Base-by-base conservation (phyloP, 2,113 vertebrate genomes). In the Gyps fulvus region DNA sequence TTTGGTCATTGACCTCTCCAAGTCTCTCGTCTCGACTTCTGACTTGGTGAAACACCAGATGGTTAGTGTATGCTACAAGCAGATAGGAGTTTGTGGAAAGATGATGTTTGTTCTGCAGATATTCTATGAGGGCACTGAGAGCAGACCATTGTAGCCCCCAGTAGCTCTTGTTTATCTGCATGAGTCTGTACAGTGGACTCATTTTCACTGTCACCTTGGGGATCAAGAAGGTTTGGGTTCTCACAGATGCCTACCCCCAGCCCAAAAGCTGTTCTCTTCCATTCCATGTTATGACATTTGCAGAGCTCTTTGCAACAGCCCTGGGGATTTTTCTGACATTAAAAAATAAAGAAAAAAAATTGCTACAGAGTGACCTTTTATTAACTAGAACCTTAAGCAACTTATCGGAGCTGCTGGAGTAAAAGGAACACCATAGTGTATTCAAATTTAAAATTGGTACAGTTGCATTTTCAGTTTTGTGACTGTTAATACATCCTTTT, bases 311-410 rank as follows among this genome's bases (percentile, higher is more conserved):
- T 7, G 3, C 32, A 47, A 36, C 54, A 84, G 77, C 95, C 94
- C 89, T 82, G 81, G 29, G 87, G 94, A 80, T 77, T 86, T 86
- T 67, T 70, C 58, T 96, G 96, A 95, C 95, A 95, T 96, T 96
- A 90, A 95, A 93, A 94, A 94, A 65, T n/a, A 61, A 40, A 38
- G 47, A 20, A 65, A 62, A 45, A 45, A 90, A 69, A 42, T 10
- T 38, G 25, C 69, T 74, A 18, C 25, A 19, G 79, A 88, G 42
- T 97, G 94, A 96, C 96, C 96, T 97, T 97, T 96, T 82, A 67
- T 72, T 94, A 93, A 55, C 84, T 89, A 59, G 83, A 83, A 94
- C 83, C 73, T 85, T 79, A 76, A 91, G 90, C 66, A 84, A 65
- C 34, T 76, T 74, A 70, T 8, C 69, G 43, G 61, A 85, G 67